Evolutionary conservation across 2,797 vertebrate genomes (phyloP).

Genomic region (Protonibea diacanthus): DNA sequence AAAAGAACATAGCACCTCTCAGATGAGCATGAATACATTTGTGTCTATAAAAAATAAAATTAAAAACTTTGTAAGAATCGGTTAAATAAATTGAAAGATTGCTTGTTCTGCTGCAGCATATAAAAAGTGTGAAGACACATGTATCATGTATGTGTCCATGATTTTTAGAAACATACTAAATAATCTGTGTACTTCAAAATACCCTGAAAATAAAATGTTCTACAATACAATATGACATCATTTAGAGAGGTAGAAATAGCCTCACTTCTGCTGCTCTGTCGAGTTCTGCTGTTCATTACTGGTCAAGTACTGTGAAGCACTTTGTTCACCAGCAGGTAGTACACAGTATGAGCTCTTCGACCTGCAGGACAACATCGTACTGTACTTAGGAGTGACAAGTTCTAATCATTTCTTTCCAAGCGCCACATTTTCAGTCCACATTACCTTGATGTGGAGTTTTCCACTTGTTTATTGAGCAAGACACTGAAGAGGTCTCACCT

Average conservation of each 20-base stretch:
- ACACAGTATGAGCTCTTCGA: not conserved
- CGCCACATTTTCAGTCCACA: not conserved
- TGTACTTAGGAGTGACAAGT: constrained; percentile 1
- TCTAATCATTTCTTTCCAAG: not conserved
- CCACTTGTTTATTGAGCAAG: not conserved
- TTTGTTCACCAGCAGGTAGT: constrained; percentile 31
- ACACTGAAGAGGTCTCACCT: constrained; percentile 7
- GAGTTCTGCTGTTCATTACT: constrained; percentile 7
- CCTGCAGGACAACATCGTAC: constrained; percentile 17
- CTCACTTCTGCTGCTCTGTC: not conserved
- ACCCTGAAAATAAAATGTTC: not conserved
- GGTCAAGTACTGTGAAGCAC: constrained; percentile 7
- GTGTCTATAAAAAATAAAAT: no score
- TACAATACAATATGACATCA: not conserved
- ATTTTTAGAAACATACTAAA: not conserved
- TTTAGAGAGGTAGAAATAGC: not conserved
- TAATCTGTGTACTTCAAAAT: not conserved
- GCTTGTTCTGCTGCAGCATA: not conserved
- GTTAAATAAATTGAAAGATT: not conserved
- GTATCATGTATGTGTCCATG: not conserved
- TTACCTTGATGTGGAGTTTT: not conserved
- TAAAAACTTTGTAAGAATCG: not conserved
- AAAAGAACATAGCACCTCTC: not conserved
- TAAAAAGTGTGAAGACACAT: not conserved
- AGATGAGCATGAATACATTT: not conserved